Base-by-base conservation (phyloP, 2,113 vertebrate genomes). In the Willisornis vidua region DNA sequence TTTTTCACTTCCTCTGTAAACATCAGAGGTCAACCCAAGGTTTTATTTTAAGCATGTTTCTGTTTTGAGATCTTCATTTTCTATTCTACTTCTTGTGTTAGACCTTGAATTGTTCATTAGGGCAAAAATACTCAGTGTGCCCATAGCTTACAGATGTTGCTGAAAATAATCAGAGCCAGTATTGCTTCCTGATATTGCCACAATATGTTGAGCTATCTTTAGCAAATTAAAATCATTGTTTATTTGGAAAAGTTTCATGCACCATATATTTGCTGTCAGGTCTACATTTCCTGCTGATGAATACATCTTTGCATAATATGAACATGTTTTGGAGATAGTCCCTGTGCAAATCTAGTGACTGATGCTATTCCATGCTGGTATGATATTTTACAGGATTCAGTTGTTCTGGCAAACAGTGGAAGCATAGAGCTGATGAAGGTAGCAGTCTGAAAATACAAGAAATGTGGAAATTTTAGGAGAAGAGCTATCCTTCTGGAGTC, bases 211-310 rank as follows among this genome's bases (percentile, higher is more conserved):
- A 93, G 46, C 63, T 93, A 74, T 92, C 68, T 95, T 74, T 45
- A 80, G 83, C 67, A 95, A 94, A 96, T 80, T 85, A 85, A 89
- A 85, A 76, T 75, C 2, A 71, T 75, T 87, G 61, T 71, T 91
- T 82, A 65, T 83, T 83, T 93, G 49, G 12, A 68, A 88, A 83
- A 86, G 23, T 51, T 92, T 75, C 67, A 67, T 33, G 43, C 46
- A 83, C 35, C 19, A 39, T 77, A 4, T 66, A 74, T 88, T 92
- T 85, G 51, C 72, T 92, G 58, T 83, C 67, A 88, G 90, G 63
- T 79, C 67, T 94, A 66, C 58, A 49, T 76, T 94, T 97, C 75
- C 72, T 93, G 82, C 72, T 66, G 79, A 61, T 89, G 41, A 82
- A 85, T 59, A 41, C 12, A 79, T 89, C 71, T 82, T 82, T 72